phyloP scores from a whole-genome alignment of 53 echinoderm and acorn worm species.

The Astropecten irregularis region DNA sequence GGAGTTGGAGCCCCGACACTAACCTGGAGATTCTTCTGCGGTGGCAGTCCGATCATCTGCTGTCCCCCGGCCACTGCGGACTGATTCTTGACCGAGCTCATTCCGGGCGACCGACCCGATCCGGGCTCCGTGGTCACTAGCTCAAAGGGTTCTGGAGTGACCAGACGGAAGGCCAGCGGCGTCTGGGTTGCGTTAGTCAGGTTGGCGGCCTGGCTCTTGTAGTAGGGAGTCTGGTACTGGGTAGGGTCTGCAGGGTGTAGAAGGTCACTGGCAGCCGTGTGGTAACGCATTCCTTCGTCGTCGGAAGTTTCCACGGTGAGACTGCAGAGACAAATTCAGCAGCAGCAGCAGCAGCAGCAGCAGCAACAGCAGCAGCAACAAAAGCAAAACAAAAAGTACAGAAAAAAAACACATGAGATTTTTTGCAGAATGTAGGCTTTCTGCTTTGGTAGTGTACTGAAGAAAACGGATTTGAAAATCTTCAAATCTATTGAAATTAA shows the following conservation, averaged over 20 bases:
- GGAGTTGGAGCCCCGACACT: too few species aligned
- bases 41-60: constrained; percentile 66
- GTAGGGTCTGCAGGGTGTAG: constrained; percentile 62
- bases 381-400: too few species aligned
- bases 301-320: constrained; percentile 86
- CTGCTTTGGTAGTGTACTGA: too few species aligned
- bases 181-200: constrained; percentile 97
- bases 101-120: background rate
- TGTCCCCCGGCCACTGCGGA: constrained; percentile 38
- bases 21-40: constrained; percentile 93
- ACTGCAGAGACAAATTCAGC: constrained; percentile 49
- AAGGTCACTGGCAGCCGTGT: constrained; percentile 92
- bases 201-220: constrained; percentile 73
- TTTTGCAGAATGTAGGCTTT: too few species aligned
- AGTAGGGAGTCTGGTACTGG: constrained; percentile 38
- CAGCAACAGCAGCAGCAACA: too few species aligned
- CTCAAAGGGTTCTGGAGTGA: constrained; percentile 81
- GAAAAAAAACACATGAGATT: too few species aligned
- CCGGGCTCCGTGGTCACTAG: constrained; percentile 82
- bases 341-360: too few species aligned
- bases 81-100: background rate
- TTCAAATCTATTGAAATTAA: too few species aligned
- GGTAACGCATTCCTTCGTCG: constrained; percentile 93
- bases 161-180: constrained; percentile 84
- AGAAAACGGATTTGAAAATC: too few species aligned